phyloP scores from a whole-genome alignment of 2,113 vertebrate species.

The Equus quagga region DNA sequence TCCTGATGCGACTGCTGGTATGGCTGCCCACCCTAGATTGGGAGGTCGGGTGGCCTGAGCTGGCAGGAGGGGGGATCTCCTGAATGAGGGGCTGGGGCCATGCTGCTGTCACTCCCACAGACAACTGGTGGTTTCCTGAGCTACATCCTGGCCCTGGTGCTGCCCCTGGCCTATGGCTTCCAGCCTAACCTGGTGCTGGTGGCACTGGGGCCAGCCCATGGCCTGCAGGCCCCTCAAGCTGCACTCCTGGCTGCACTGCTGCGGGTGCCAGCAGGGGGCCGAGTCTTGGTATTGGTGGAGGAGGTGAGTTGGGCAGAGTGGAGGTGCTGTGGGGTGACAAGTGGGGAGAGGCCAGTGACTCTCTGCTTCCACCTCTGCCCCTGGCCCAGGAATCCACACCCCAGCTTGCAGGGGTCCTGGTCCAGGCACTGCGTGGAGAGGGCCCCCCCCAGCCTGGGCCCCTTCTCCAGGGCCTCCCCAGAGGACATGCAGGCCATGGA shows the following conservation, averaged over 20 bases:
- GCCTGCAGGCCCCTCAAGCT: conserved; percentile 83
- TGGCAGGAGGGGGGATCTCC: neutral
- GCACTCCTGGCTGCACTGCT: conserved; percentile 90
- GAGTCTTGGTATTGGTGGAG: conserved; percentile 90
- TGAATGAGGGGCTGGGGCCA: neutral
- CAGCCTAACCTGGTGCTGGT: conserved; percentile 91
- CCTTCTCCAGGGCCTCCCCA: conserved; percentile 74
- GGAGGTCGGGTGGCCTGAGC: neutral
- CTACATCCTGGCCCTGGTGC: conserved; percentile 89
- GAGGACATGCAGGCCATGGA: conserved; percentile 79
- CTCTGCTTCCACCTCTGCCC: neutral
- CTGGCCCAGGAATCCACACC: conserved; percentile 80
- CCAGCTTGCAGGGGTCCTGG: conserved; percentile 73
- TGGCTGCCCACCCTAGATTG: neutral
- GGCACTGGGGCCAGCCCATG: conserved; percentile 83
- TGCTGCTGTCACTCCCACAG: neutral
- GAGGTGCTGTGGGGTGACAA: neutral
- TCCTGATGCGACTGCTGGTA: neutral
- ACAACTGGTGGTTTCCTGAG: conserved; percentile 87
- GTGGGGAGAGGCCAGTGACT: neutral
- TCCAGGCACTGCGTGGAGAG: conserved; percentile 70
- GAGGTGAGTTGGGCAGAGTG: conserved; percentile 83
- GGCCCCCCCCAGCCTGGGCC: conserved; percentile 76
- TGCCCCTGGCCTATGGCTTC: conserved; percentile 94
- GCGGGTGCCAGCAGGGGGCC: conserved; percentile 89